Percentiles rank a stretch among this genome's conserved stretches.
Conservation (phyloP, 1,140 invertebrate species). For the Paramacrobiotus metropolitanus region DNA sequence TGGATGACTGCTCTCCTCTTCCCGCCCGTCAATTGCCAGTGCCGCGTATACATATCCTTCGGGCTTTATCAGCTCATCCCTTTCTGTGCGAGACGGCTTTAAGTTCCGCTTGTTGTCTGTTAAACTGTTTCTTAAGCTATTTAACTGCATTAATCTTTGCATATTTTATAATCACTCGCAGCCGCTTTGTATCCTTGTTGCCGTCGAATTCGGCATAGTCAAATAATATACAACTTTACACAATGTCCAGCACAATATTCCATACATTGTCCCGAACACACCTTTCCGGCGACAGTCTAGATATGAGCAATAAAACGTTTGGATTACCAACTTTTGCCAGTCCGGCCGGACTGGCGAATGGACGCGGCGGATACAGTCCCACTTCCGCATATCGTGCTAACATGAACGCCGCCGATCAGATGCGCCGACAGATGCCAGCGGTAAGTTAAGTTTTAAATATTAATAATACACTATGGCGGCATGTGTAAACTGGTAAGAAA, state of each 20-base stretch:
- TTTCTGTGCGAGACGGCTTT: too few relatives aligned
- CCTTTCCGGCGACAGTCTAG: not conserved
- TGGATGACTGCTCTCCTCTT: too few relatives aligned
- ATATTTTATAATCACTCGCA: too few relatives aligned
- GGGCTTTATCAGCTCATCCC: too few relatives aligned
- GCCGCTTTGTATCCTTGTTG: too few relatives aligned
- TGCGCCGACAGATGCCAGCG: not conserved
- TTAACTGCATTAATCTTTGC: too few relatives aligned
- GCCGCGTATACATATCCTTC: too few relatives aligned
- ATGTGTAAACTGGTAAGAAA: not conserved
- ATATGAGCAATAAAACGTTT: not conserved
- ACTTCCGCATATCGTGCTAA: not conserved
- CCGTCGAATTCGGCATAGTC: too few relatives aligned
- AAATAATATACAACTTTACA: too few relatives aligned
- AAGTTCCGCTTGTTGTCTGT: too few relatives aligned
- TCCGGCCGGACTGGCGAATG: not conserved
- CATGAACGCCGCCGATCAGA: not conserved
- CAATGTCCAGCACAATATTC: not conserved
- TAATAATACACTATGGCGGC: not conserved
- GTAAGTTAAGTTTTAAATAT: not conserved
- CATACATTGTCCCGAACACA: not conserved
- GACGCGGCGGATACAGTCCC: not conserved
- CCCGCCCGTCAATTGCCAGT: too few relatives aligned
- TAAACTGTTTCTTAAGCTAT: too few relatives aligned
- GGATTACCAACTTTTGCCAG: not conserved